A percentile compares a stretch with the other conserved stretches of the same genome.
phyloP scores from a whole-genome alignment of 2,113 vertebrate species.

The Sinocyclocheilus grahami region DNA sequence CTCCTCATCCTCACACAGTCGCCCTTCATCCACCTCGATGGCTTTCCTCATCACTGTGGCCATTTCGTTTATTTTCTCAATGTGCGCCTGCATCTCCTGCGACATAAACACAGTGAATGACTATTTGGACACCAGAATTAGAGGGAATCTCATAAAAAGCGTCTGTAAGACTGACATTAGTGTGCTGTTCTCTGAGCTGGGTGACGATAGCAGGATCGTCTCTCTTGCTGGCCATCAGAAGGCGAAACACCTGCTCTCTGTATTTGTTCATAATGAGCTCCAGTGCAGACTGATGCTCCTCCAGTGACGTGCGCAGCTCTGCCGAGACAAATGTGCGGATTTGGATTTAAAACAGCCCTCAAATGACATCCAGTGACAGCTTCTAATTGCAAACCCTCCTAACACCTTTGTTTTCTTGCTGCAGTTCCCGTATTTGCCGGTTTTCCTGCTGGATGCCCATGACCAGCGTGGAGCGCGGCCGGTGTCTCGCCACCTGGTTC shows the following conservation, averaged over 20 bases:
- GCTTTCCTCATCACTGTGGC: conserved; percentile 96
- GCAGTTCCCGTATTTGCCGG: conserved; percentile 92
- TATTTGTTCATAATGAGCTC: conserved; percentile 99
- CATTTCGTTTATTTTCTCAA: conserved; percentile 98
- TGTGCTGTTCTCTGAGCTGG: conserved; percentile 95
- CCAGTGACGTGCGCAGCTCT: conserved; percentile 91
- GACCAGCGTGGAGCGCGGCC: conserved; percentile 92
- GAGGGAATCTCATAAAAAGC: not conserved
- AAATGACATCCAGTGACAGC: not conserved
- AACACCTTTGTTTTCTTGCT: conserved; percentile 96
- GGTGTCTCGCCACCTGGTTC: conserved; percentile 94
- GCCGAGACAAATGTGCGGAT: conserved; percentile 25
- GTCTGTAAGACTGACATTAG: conserved; percentile 76
- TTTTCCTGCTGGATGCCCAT: conserved; percentile 98
- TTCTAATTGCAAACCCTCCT: not conserved
- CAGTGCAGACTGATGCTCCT: conserved; percentile 97
- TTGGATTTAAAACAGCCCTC: not conserved
- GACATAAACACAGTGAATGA: conserved; percentile 6
- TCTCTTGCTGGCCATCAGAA: conserved; percentile 93
- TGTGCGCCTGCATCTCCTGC: conserved; percentile 91
- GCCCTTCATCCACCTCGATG: conserved; percentile 91
- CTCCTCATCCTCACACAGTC: conserved; percentile 88
- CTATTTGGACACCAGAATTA: not conserved
- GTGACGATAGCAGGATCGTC: conserved; percentile 88
- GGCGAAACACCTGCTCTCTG: conserved; percentile 92